phyloP scores from a whole-genome alignment of 2,113 vertebrate genomes.

The Oryzias woworae region DNA sequence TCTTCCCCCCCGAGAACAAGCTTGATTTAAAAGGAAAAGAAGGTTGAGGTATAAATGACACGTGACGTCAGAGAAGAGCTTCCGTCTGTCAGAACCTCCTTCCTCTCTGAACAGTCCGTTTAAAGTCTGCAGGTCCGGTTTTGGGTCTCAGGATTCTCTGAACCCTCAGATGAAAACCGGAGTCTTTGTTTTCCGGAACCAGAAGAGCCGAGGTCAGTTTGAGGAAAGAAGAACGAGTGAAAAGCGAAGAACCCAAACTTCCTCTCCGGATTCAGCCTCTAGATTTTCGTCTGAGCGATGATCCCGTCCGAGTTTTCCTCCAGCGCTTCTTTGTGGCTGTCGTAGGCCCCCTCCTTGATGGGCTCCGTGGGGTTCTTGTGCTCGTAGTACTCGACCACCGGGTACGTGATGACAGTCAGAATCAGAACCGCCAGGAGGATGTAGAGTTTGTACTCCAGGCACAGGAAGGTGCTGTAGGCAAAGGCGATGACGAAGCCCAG shows the following conservation, averaged over 20 bases:
- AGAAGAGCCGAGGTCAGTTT: too few relatives aligned
- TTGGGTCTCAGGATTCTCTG: too few relatives aligned
- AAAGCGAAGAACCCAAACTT: neutral
- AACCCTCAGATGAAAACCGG: too few relatives aligned
- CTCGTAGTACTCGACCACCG: constrained; percentile 80
- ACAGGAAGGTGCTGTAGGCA: constrained; percentile 87
- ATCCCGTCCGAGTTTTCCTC: fast-evolving
- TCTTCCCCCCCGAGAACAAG: too few relatives aligned
- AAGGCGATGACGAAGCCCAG: constrained; percentile 88
- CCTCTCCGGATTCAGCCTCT: constrained; percentile 2
- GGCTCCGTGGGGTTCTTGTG: constrained; percentile 59
- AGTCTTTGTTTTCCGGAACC: too few relatives aligned
- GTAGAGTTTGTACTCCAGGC: constrained; percentile 84
- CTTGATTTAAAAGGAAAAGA: too few relatives aligned
- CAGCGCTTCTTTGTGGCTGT: fast-evolving
- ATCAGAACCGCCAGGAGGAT: constrained; percentile 79
- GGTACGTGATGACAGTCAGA: constrained; percentile 74
- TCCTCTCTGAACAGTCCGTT: too few relatives aligned
- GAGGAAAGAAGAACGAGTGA: neutral
- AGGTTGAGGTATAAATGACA: too few relatives aligned
- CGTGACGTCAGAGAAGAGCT: too few relatives aligned
- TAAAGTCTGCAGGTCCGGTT: too few relatives aligned
- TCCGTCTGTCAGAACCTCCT: too few relatives aligned
- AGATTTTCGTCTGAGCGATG: constrained; percentile 46
- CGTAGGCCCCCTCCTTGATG: neutral